A percentile compares a stretch with the other conserved stretches of the same genome.
Conservation (phyloP, 30 jellyfish, hydroid and myxozoan genomes). For the Cassiopea xamachana region DNA sequence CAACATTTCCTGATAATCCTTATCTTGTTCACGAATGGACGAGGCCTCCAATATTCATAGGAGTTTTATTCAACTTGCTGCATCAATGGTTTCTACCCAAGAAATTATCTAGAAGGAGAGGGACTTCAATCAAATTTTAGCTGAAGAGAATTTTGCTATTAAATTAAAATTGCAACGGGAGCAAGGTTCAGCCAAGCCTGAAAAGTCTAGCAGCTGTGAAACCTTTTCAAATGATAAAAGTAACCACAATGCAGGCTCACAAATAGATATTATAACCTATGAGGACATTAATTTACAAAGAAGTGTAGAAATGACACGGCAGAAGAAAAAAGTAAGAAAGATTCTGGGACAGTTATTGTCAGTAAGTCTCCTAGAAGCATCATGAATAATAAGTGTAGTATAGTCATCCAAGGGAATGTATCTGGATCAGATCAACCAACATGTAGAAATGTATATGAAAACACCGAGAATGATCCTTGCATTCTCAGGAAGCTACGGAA, state of each 20-base stretch:
- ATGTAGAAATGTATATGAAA: too few relatives aligned
- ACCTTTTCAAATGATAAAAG: constrained; percentile 9
- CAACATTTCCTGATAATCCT: constrained; percentile 18
- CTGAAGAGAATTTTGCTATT: constrained; percentile 14
- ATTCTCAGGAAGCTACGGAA: too few relatives aligned
- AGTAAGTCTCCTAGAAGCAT: too few relatives aligned
- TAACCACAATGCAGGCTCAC: constrained; percentile 8
- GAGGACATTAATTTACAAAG: constrained; percentile 30
- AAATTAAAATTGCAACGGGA: constrained; percentile 30
- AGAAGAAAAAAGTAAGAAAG: not conserved
- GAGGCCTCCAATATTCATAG: constrained; percentile 17
- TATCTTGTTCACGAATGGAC: constrained; percentile 13
- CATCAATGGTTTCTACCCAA: constrained; percentile 16
- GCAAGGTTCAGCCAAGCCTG: constrained; percentile 34
- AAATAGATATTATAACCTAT: constrained; percentile 18
- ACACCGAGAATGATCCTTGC: too few relatives aligned
- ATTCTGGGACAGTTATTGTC: too few relatives aligned
- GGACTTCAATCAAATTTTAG: constrained; percentile 31
- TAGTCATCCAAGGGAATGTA: too few relatives aligned
- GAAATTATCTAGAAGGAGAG: constrained; percentile 26
- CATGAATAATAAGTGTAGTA: too few relatives aligned
- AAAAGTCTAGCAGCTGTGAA: constrained; percentile 32
- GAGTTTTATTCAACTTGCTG: constrained; percentile 30
- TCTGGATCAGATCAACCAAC: too few relatives aligned
- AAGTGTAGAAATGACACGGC: constrained; percentile 31